phyloP scores from a whole-genome alignment of 2,888 invertebrate genomes.

The Drosophila mercatorum region DNA sequence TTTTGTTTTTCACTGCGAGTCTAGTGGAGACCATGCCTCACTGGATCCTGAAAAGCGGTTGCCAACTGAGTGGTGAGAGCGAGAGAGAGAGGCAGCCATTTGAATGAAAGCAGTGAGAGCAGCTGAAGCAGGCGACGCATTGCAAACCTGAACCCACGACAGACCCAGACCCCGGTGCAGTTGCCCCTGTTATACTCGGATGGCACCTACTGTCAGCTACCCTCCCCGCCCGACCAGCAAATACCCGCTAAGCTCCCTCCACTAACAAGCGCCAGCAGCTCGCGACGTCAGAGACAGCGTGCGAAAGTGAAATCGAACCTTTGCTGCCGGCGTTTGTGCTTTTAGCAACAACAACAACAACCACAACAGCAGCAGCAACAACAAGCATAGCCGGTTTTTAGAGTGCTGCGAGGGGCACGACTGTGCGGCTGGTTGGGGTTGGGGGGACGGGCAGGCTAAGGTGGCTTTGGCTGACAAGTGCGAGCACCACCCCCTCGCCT shows the following conservation, averaged over 20 bases:
- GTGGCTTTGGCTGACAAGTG: conserved; percentile 57
- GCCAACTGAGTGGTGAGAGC: conserved; percentile 30
- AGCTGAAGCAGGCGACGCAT: conserved; percentile 10
- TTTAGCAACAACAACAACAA: conserved; percentile 58
- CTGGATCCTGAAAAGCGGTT: conserved; percentile 24
- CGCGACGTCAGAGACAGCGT: conserved; percentile 71
- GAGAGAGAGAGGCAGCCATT: conserved; percentile 24
- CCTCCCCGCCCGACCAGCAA: background rate
- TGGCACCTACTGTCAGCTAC: conserved; percentile 13
- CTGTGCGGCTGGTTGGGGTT: conserved; percentile 8
- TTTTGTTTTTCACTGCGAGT: background rate
- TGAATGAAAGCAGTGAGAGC: conserved; percentile 75
- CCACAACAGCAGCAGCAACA: conserved; percentile 32
- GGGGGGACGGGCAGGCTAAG: conserved; percentile 15
- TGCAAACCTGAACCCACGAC: conserved; percentile 61
- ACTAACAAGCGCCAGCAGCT: conserved; percentile 42
- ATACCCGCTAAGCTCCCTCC: background rate
- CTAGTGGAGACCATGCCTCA: conserved; percentile 4
- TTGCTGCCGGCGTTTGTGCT: conserved; percentile 78
- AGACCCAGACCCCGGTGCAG: conserved; percentile 36
- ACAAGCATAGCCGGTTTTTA: conserved; percentile 66
- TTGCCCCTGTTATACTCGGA: conserved; percentile 37
- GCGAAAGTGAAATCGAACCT: conserved; percentile 81
- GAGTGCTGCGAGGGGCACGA: conserved; percentile 54
- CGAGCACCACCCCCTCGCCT: conserved; percentile 30